Percentiles rank a stretch among this genome's conserved stretches.
Conservation (phyloP, 37 sponge, comb jelly and placozoan species). For the Dysidea cf. avara region DNA sequence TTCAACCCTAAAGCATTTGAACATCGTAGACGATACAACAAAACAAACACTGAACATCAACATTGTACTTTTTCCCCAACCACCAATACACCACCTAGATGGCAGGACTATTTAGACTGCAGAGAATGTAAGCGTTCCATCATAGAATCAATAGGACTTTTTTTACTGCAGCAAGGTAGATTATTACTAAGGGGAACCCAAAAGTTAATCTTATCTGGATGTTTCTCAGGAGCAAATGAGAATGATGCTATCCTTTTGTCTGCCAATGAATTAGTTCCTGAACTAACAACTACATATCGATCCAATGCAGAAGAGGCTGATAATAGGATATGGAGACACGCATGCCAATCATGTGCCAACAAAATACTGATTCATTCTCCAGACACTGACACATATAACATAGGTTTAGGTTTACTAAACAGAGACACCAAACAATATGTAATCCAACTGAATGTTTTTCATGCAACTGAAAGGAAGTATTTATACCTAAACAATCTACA, state of each 20-base stretch:
- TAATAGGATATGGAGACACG: slow-evolving; percentile 20
- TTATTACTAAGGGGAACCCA: not conserved
- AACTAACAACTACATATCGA: not conserved
- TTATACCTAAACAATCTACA: no score
- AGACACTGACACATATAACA: slow-evolving; percentile 27
- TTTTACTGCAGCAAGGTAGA: not conserved
- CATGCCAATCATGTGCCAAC: not conserved
- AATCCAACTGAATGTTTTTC: slow-evolving; percentile 2
- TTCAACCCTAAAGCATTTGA: slow-evolving; percentile 12
- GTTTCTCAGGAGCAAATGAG: slow-evolving; percentile 4
- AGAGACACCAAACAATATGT: not conserved
- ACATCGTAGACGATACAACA: not conserved
- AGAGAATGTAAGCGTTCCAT: slow-evolving; percentile 2
- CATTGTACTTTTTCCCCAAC: not conserved
- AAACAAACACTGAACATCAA: not conserved
- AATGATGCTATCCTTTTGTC: not conserved
- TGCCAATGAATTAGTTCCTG: not conserved
- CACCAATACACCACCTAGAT: not conserved
- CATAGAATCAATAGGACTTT: slow-evolving; percentile 1
- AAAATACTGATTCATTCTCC: slow-evolving; percentile 16
- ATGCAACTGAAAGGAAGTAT: not conserved
- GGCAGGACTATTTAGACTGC: slow-evolving; percentile 10
- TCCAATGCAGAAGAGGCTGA: slow-evolving; percentile 27
- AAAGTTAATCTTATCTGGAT: not conserved
- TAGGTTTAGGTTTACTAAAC: no score